phyloP scores from a whole-genome alignment of 2,797 vertebrate genomes.

The Tamandua tetradactyla region DNA sequence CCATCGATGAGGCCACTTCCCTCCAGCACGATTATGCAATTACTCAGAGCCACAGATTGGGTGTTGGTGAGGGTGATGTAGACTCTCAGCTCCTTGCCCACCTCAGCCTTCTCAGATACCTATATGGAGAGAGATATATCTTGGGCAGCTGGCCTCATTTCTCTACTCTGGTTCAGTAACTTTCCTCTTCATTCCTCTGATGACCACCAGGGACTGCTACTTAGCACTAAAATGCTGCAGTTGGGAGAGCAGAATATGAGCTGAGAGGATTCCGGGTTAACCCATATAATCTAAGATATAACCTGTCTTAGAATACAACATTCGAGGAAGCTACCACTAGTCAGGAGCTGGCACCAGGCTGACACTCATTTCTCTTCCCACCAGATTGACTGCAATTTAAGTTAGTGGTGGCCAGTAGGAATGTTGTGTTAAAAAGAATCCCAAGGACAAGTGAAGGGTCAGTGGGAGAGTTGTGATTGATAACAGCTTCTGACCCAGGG shows the following conservation, averaged over 20 bases:
- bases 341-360: neutral
- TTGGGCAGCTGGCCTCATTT: neutral
- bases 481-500: neutral
- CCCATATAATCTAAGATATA: too few species aligned
- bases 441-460: neutral
- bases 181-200: neutral
- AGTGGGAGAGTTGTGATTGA: neutral
- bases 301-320: neutral
- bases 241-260: neutral
- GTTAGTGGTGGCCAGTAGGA: neutral
- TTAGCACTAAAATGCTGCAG: neutral
- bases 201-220: neutral
- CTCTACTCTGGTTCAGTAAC: neutral
- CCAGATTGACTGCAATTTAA: too few species aligned
- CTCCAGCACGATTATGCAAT: constrained; percentile 70
- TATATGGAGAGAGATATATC: constrained; percentile 24
- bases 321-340: neutral
- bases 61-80: constrained; percentile 72
- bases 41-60: constrained; percentile 6
- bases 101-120: constrained; percentile 60
- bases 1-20: constrained; percentile 75
- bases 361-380: neutral
- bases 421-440: neutral
- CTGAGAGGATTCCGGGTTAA: neutral
- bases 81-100: constrained; percentile 65